phyloP scores from a whole-genome alignment of 1,140 invertebrate species.

The Arion vulgaris region DNA sequence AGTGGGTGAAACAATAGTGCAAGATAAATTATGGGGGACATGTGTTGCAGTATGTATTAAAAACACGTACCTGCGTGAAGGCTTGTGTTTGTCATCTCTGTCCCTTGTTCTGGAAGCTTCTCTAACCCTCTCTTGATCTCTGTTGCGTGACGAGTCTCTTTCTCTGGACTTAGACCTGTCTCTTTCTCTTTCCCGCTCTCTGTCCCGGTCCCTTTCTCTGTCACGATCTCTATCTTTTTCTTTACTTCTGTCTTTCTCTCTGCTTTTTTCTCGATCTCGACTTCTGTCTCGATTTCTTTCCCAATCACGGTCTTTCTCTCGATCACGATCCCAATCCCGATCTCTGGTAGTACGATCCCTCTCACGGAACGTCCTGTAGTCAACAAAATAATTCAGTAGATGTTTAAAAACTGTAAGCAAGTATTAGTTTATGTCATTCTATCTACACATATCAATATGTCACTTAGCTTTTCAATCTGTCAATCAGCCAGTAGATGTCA shows the following conservation, averaged over 20 bases:
- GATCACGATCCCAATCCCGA: slow-evolving; percentile 6
- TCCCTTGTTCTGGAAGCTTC: slow-evolving; percentile 26
- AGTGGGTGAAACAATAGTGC: too few relatives aligned
- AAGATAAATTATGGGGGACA: too few relatives aligned
- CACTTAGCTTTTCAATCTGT: too few relatives aligned
- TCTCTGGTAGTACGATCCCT: not conserved
- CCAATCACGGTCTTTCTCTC: not conserved
- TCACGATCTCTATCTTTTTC: slow-evolving; percentile 16
- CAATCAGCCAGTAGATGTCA: too few relatives aligned
- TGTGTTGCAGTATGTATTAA: too few relatives aligned
- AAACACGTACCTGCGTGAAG: slow-evolving; percentile 12
- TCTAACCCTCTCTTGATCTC: slow-evolving; percentile 8
- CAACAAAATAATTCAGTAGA: slow-evolving; percentile 3
- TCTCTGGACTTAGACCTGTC: slow-evolving; percentile 20
- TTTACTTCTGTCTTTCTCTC: slow-evolving; percentile 1
- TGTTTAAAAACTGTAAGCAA: too few relatives aligned
- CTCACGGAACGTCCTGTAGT: not conserved
- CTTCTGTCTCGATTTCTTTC: not conserved
- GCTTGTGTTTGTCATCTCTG: slow-evolving; percentile 37
- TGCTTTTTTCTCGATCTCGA: slow-evolving; percentile 13
- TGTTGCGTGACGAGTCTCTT: slow-evolving; percentile 22
- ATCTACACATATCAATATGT: too few relatives aligned
- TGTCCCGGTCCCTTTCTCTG: not conserved
- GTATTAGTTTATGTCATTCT: too few relatives aligned
- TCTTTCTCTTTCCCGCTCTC: slow-evolving; percentile 33